Evolutionary conservation across 2,797 vertebrate genomes (phyloP).

Genomic region (Ptychobarbus kaznakovi): DNA sequence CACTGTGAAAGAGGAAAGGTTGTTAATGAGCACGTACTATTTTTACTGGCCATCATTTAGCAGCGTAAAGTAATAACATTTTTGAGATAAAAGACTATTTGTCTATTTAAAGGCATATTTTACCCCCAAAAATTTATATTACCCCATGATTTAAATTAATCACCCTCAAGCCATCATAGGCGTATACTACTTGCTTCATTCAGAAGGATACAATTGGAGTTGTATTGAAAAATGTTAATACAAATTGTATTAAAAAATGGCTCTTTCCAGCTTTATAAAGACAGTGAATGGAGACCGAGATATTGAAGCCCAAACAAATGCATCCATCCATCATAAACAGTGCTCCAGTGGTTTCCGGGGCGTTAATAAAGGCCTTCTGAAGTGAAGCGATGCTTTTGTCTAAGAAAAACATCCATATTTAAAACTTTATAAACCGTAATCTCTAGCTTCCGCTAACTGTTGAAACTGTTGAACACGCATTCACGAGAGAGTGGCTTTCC

Average conservation of each 20-base stretch:
- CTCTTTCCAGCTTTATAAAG: not conserved
- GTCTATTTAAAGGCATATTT: not conserved
- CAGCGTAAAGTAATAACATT: not conserved
- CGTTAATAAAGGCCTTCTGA: not conserved
- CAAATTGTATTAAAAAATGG: not conserved
- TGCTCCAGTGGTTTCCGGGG: not conserved
- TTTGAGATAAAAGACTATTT: not conserved
- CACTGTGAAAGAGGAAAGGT: constrained; percentile 67
- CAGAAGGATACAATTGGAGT: not conserved
- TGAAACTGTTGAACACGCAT: no score
- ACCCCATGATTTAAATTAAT: not conserved
- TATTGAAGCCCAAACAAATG: not conserved
- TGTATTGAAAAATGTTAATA: not conserved
- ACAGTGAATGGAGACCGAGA: not conserved
- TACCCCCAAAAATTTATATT: not conserved
- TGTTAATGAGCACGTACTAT: constrained; percentile 5
- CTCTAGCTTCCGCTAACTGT: no score
- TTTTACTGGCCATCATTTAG: not conserved
- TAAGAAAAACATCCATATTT: not conserved
- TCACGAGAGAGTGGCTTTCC: no score
- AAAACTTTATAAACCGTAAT: no score
- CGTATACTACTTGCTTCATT: not conserved
- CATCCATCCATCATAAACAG: not conserved
- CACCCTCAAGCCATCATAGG: not conserved
- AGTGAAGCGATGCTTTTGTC: not conserved